A percentile compares a stretch with the other conserved stretches of the same genome.
Evolutionary conservation across 2,888 invertebrate species (phyloP).

Genomic region (Callinectes sapidus): DNA sequence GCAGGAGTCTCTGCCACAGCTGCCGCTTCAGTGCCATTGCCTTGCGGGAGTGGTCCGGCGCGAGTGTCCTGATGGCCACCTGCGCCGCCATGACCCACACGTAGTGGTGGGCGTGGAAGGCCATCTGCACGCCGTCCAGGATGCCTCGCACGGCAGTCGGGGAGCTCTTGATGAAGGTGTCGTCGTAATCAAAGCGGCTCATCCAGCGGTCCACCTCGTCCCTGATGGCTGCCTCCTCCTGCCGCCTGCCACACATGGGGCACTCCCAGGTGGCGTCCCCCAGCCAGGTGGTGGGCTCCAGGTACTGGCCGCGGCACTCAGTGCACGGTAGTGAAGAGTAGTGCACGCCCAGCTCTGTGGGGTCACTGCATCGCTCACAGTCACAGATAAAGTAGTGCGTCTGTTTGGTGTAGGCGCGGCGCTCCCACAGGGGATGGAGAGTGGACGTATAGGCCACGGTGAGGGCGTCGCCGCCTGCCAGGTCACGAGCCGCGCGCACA

Average conservation of each 20-base stretch:
- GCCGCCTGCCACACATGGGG: slow-evolving; percentile 41
- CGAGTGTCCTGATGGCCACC: slow-evolving; percentile 52
- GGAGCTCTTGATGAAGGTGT: slow-evolving; percentile 54
- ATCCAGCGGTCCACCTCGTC: slow-evolving; percentile 68
- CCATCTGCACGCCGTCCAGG: slow-evolving; percentile 57
- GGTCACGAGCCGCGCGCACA: slow-evolving; percentile 56
- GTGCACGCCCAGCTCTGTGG: slow-evolving; percentile 61
- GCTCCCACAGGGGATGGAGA: slow-evolving; percentile 60
- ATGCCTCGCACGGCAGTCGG: slow-evolving; percentile 45
- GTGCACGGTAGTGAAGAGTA: slow-evolving; percentile 66
- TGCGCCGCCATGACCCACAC: slow-evolving; percentile 65
- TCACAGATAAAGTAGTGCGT: slow-evolving; percentile 69
- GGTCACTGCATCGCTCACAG: slow-evolving; percentile 68
- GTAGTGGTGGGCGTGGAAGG: slow-evolving; percentile 63
- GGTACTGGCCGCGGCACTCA: slow-evolving; percentile 50
- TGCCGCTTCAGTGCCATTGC: slow-evolving; percentile 51
- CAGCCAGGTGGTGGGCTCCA: slow-evolving; percentile 60
- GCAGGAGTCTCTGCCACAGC: slow-evolving; percentile 62
- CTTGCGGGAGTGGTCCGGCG: slow-evolving; percentile 20
- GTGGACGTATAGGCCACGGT: slow-evolving; percentile 61
- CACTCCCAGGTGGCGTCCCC: slow-evolving; percentile 64
- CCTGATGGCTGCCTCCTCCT: slow-evolving; percentile 43
- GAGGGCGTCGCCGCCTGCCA: slow-evolving; percentile 57
- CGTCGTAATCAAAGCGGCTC: slow-evolving; percentile 59
- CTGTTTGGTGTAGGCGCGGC: slow-evolving; percentile 60